Base-by-base conservation (phyloP, 2,797 vertebrate genomes). In the Crocidura indochinensis region DNA sequence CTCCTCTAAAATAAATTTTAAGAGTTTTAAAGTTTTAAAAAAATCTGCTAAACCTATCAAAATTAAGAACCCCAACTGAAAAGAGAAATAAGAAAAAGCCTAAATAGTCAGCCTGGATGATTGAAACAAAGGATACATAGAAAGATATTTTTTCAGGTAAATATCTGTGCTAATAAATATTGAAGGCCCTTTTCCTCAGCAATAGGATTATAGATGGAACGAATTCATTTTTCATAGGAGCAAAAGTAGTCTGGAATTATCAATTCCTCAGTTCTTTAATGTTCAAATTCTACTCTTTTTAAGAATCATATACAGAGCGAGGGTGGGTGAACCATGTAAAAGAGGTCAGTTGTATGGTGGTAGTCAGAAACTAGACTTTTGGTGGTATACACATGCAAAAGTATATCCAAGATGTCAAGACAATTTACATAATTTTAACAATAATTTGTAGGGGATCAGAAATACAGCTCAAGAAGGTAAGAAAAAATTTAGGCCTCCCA, bases 41-140 rank as follows among this genome's bases (percentile, higher is more conserved):
- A 65, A 65, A 4, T 11, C n/a, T 75, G 24, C 19, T 88, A 81
- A 91, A 29, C 4, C 31, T 73, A 4, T 8, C 24, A 83, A 72
- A 72, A 86, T 47, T 86, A 92, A 84, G 64, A 94, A 65, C 11
- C 19, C 31, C 17, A 3, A 26, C 68, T 53, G 9, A 46, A 51
- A 62, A n/a, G 8, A 19, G n/a, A 74, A 60, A 62, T 38, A 38
- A 87, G 47, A 4, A 82, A 79, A 78, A 82, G n/a, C 12, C 44
- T 17, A 60, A 77, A 62, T 8, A 17, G 49, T 72, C 4, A 92
- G 10, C 0, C 26, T 12, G 44, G 73, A 51, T 12, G 7, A 12
- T 7, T 47, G n/a, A 47, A 24, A n/a, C n/a, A 86, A 75, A 4
- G 0, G 20, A 29, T 12, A 47, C 9, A 11, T 78, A 81, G 73